A percentile compares a stretch with the other conserved stretches of the same genome.
Conservation (phyloP, 2,888 invertebrate species). For the Acleris laterana region DNA sequence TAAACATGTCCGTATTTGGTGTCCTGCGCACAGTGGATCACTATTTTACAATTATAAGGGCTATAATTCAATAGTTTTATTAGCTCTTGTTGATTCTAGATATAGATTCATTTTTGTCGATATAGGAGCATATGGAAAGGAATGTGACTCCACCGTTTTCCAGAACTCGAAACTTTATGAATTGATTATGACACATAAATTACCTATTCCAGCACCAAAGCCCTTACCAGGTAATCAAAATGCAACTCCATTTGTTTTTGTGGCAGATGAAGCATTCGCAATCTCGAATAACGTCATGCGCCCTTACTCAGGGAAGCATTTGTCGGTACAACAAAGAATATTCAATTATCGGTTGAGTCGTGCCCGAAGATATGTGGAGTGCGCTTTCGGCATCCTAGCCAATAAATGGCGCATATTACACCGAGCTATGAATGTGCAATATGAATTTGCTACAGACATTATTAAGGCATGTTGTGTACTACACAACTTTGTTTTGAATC, state of each 20-base stretch:
- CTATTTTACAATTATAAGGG: background rate
- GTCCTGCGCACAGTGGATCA: background rate
- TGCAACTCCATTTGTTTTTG: slow-evolving; percentile 10
- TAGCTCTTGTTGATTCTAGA: slow-evolving; percentile 12
- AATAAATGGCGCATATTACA: slow-evolving; percentile 40
- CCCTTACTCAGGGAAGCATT: slow-evolving; percentile 22
- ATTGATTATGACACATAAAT: background rate
- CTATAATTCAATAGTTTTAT: slow-evolving; percentile 6
- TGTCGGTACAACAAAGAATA: slow-evolving; percentile 16
- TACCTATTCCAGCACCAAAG: slow-evolving; percentile 6
- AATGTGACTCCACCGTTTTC: background rate
- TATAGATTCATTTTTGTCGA: slow-evolving; percentile 14
- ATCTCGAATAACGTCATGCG: slow-evolving; percentile 20
- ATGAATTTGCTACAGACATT: slow-evolving; percentile 32
- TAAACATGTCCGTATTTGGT: slow-evolving; percentile 1
- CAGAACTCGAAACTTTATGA: slow-evolving; percentile 8
- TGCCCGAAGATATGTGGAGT: slow-evolving; percentile 33
- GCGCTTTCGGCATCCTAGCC: slow-evolving; percentile 31
- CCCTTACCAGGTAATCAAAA: slow-evolving; percentile 2
- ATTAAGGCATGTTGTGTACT: slow-evolving; percentile 36
- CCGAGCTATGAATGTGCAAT: slow-evolving; percentile 32
- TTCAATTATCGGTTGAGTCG: slow-evolving; percentile 28
- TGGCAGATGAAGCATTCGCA: slow-evolving; percentile 2
- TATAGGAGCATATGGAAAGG: slow-evolving; percentile 8
- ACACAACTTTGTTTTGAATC: slow-evolving; percentile 42